These are phyloP conservation scores for Momotus momota DNA, from an alignment of 2,797 vertebrate genomes.

Conservation along the genomic window DNA sequence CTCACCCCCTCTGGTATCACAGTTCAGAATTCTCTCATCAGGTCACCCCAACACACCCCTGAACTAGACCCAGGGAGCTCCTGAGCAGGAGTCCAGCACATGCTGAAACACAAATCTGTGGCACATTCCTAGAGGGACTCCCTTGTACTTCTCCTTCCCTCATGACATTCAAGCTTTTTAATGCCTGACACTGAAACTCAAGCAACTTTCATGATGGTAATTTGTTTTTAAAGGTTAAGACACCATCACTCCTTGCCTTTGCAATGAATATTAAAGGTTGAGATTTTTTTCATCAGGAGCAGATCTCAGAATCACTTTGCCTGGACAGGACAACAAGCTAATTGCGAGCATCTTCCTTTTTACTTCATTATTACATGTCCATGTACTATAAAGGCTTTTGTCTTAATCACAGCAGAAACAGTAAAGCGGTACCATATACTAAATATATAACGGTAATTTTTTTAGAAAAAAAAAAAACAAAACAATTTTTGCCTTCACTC, in stretches of 20 bases:
- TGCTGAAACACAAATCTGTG: neutral
- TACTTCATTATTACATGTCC: neutral
- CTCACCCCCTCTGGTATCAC: fast-evolving
- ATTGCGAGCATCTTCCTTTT: neutral
- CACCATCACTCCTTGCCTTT: neutral
- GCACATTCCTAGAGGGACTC: neutral
- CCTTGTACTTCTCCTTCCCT: neutral
- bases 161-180: neutral
- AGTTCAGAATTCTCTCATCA: neutral
- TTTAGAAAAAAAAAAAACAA: neutral
- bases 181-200: neutral
- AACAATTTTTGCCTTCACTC: neutral
- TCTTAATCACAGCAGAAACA: neutral
- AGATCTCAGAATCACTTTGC: neutral
- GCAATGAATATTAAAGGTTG: neutral
- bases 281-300: neutral
- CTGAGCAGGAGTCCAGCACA: neutral
- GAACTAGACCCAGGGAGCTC: neutral
- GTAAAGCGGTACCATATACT: neutral
- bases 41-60: neutral
- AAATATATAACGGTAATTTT: neutral
- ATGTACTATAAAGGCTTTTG: neutral
- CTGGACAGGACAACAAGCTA: neutral
- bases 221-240: neutral
- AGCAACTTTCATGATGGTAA: neutral